Evolutionary conservation across 2,113 vertebrate genomes (phyloP).

Genomic region (Genyomyrus donnyi): DNA sequence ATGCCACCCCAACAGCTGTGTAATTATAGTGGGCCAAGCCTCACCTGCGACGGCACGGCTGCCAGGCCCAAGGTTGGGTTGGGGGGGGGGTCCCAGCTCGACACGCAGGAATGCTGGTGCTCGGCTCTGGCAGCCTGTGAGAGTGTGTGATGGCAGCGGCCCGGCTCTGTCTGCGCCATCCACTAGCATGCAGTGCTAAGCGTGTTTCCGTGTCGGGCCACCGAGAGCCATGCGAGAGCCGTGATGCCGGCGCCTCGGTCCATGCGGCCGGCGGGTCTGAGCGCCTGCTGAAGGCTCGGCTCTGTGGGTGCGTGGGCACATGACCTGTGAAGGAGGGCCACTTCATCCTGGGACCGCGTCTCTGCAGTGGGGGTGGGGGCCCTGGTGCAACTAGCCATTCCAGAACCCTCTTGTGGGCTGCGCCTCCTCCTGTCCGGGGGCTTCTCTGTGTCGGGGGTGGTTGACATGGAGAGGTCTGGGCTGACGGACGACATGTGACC

Average conservation of each 20-base stretch:
- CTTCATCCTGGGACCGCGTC: background rate
- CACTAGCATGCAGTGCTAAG: background rate
- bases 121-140: background rate
- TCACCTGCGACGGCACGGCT: slow-evolving; percentile 27
- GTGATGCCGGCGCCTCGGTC: background rate
- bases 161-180: background rate
- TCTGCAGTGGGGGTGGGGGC: background rate
- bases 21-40: slow-evolving; percentile 37
- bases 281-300: background rate
- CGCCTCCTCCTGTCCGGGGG: background rate
- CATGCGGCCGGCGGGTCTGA: background rate
- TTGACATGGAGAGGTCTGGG: background rate
- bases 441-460: background rate
- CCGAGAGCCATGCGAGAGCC: background rate
- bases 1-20: slow-evolving; percentile 58
- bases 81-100: background rate
- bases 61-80: background rate
- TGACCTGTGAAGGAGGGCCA: background rate
- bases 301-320: background rate
- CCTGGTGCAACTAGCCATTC: background rate
- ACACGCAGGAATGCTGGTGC: background rate
- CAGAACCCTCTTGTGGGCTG: background rate
- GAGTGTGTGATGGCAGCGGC: background rate
- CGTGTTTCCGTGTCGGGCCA: background rate
- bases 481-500: background rate